Base-by-base conservation (phyloP, 2,113 vertebrate species). In the Sula dactylatra region DNA sequence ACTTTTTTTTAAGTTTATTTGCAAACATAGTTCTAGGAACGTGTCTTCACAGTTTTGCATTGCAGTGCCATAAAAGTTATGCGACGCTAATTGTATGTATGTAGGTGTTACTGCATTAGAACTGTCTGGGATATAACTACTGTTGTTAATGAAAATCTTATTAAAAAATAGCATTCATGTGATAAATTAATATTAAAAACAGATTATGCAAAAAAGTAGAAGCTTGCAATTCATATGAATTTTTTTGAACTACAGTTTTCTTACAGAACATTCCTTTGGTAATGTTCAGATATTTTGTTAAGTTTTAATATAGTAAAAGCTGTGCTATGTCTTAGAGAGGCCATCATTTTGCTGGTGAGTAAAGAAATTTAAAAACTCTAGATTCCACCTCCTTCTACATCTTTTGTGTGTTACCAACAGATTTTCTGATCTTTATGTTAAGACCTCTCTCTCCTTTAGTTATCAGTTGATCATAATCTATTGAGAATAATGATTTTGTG, bases 391-490 rank as follows among this genome's bases (percentile, higher is more conserved):
- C 16, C 26, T 83, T n/a, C 44, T 76, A 21, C 15, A 7, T 52
- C 18, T 74, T 86, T 11, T 44, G 6, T 77, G 24, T 36, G 36
- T 89, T 93, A 82, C 62, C 61, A 96, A 83, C 78, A 72, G 77
- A 83, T 96, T 94, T 93, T 93, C 92, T 81, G 93, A 67, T 21
- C 50, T 44, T 88, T 81, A 56, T n/a, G 44, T 87, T 55, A 92
- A 91, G 56, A 90, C 24, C 27, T 91, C 40, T 76, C 42, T 86
- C 76, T 92, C 74, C 34, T 55, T 82, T 38, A 49, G 24, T 92
- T 96, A 52, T 86, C 90, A 72, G 54, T 87, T 97, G 86, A 91
- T 92, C 38, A 34, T 92, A 61, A 52, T 96, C 42, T 94, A 49
- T 16, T 90, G 79, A 94, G 85, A 88, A 32, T 32, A 59, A 61